These are phyloP conservation scores for Phylloscopus whistleri DNA, from an alignment of 2,113 vertebrate genomes.

Conservation along the genomic window DNA sequence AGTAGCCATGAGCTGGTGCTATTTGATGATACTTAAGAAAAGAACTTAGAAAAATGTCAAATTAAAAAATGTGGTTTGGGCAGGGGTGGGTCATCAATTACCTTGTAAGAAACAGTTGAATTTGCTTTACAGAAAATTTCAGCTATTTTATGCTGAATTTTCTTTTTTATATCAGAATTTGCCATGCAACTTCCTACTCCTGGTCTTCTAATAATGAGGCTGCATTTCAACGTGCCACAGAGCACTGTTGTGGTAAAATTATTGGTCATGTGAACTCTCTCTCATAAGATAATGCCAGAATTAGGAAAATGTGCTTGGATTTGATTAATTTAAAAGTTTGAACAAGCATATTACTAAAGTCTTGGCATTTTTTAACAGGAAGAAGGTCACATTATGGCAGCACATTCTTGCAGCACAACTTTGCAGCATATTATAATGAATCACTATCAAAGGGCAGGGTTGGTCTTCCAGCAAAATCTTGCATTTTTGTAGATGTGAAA, in stretches of 20 bases:
- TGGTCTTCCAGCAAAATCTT: neutral
- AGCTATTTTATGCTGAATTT: neutral
- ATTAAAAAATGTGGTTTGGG: neutral
- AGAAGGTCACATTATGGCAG: neutral
- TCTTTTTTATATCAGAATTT: neutral
- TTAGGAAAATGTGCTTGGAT: slow-evolving; percentile 7
- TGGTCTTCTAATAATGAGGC: neutral
- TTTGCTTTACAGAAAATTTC: neutral
- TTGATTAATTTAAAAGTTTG: neutral
- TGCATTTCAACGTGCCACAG: neutral
- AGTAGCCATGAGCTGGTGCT: neutral
- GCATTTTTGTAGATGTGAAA: neutral
- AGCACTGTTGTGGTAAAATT: neutral
- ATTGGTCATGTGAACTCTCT: neutral
- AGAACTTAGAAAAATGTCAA: neutral
- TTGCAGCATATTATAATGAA: slow-evolving; percentile 1
- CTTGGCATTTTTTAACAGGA: slow-evolving; percentile 15
- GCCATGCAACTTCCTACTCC: neutral
- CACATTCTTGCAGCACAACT: neutral
- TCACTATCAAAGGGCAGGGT: neutral
- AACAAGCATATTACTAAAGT: neutral
- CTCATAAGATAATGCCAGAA: neutral
- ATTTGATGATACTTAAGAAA: neutral
- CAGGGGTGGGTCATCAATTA: neutral
- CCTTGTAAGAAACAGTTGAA: neutral